Percentiles rank a stretch among this genome's conserved stretches.
Conservation (phyloP, 2,888 invertebrate genomes). For the Oligia latruncula region DNA sequence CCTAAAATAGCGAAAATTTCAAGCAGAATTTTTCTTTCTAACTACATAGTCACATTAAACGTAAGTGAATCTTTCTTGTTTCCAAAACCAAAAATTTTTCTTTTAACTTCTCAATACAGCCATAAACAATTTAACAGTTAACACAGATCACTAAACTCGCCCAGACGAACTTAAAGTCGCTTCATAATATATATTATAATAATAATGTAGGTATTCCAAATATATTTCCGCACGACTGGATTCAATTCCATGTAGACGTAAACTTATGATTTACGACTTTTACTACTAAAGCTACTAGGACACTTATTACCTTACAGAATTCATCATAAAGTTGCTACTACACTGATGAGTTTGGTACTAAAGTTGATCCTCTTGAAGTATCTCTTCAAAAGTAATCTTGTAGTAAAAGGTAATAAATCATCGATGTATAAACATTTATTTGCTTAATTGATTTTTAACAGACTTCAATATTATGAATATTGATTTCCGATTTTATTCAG, state of each 20-base stretch:
- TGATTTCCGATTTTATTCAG: background rate
- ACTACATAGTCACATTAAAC: background rate
- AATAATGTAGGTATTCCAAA: slow-evolving; percentile 19
- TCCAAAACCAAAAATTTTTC: background rate
- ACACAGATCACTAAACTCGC: background rate
- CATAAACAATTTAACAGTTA: background rate
- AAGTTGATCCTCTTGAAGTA: slow-evolving; percentile 4
- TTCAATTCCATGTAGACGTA: slow-evolving; percentile 43
- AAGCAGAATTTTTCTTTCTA: too few relatives aligned
- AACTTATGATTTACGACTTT: slow-evolving; percentile 54
- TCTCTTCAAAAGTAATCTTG: background rate
- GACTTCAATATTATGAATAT: background rate
- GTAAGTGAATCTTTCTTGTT: background rate
- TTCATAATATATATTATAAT: slow-evolving; percentile 4
- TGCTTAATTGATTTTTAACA: background rate
- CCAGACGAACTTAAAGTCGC: slow-evolving; percentile 7
- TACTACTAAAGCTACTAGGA: slow-evolving; percentile 27
- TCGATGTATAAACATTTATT: background rate
- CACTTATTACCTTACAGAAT: slow-evolving; percentile 34
- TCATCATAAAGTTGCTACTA: slow-evolving; percentile 18
- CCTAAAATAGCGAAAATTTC: background rate
- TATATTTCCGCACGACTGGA: slow-evolving; percentile 28
- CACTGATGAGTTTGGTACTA: slow-evolving; percentile 32
- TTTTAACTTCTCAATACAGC: background rate
- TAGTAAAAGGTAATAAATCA: slow-evolving; percentile 15